A percentile compares a stretch with the other conserved stretches of the same genome.
phyloP scores from a whole-genome alignment of 2,113 vertebrate genomes.

The Tor tambroides region DNA sequence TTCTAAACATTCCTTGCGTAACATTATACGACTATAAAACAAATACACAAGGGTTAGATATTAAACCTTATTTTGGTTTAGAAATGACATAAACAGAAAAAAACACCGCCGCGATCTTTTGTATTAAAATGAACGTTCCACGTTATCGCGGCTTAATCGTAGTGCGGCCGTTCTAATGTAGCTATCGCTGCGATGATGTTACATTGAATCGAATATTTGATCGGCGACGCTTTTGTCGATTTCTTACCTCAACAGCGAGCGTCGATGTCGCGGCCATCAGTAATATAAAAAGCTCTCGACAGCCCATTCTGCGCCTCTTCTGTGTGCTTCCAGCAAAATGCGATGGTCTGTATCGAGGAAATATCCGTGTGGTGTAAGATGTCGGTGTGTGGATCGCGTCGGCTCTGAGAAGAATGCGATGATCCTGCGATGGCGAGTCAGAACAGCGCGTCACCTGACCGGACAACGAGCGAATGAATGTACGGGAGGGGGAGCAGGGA shows the following conservation, averaged over 20 bases:
- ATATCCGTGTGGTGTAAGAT: background rate
- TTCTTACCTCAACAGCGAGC: slow-evolving; percentile 75
- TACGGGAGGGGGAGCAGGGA: slow-evolving; percentile 8
- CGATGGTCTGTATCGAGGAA: background rate
- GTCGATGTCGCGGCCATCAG: slow-evolving; percentile 66
- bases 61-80: background rate
- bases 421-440: slow-evolving; percentile 11
- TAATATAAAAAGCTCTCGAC: slow-evolving; percentile 69
- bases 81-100: background rate
- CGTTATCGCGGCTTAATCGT: background rate
- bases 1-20: too few relatives aligned
- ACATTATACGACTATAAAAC: background rate
- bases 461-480: background rate
- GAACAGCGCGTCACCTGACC: slow-evolving; percentile 22
- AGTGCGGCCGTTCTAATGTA: background rate
- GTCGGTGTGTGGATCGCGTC: background rate
- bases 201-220: background rate
- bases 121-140: background rate
- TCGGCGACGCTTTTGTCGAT: background rate
- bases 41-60: background rate
- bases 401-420: background rate
- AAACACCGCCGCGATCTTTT: background rate
- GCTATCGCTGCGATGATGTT: too few relatives aligned
- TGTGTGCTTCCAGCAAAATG: background rate
- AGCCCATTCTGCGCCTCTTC: slow-evolving; percentile 67